Evolutionary conservation across 2,113 vertebrate species (phyloP), one percentile per base, ranked within the genome.

Genomic region (Mesitornis unicolor): DNA sequence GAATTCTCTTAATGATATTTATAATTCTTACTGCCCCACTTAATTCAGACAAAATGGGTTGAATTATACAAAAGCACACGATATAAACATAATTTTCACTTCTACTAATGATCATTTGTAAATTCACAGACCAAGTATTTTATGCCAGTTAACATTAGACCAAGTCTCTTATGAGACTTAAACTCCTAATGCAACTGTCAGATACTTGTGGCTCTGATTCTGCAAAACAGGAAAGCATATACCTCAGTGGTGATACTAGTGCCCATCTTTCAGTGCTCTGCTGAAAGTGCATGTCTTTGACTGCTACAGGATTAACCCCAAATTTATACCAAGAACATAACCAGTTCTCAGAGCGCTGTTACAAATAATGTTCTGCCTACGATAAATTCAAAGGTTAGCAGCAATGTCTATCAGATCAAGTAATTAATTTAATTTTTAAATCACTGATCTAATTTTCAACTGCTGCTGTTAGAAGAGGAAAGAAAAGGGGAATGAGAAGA

Each of bases 181-280:
- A 5, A 35, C 8, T 42, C 22, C 33, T 59, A 45, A 59, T 6
- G 20, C 16, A 71, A 31, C 4, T 17, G 28, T 40, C 2, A 3
- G 22, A 24, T 13, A 6, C 50, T 16, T 9, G 11, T 28, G 56
- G 6, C 17, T 85, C 61, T 60, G 31, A 64, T 36, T n/a, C 29
- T 11, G 20, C 17, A 59, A 40, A 64, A 20, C 7, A 81, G 33
- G 42, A 56, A 56, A 75, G 18, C 10, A 7, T 13, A 7, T 38
- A 26, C 48, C 35, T 75, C 19, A 20, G 33, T 33, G 17, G 10
- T 35, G 20, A 31, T 19, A 28, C 11, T 51, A 70, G 40, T 2
- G 8, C 15, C 36, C 4, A 9, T 18, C 48, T 70, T 69, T 42
- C 0, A 0, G 51, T 5, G 6, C 11, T 63, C 42, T 57, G 19